These are phyloP conservation scores for Epinephelus coioides DNA, from an alignment of 2,797 vertebrate species.

Conservation along the genomic window DNA sequence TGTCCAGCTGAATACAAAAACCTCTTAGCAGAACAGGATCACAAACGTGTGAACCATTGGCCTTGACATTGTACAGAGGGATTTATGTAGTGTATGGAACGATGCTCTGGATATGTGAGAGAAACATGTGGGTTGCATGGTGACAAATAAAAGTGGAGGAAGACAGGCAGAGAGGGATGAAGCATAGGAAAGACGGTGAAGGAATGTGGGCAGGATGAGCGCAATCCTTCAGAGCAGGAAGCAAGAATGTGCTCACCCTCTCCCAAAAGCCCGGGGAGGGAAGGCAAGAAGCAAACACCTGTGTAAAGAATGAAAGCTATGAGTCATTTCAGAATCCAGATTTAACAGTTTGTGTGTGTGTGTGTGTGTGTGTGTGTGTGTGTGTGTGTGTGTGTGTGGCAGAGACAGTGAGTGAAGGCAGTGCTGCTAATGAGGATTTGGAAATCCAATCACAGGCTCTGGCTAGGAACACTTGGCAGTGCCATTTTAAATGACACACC, in stretches of 20 bases:
- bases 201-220: conserved; percentile 72
- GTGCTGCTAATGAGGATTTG: conserved; percentile 70
- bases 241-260: conserved; percentile 59
- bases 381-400: conserved; percentile 47
- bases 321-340: conserved; percentile 67
- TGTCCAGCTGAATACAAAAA: conserved; percentile 6
- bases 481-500: conserved; percentile 67
- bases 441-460: conserved; percentile 61
- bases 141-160: conserved; percentile 77
- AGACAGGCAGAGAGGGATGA: conserved; percentile 66
- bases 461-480: conserved; percentile 58
- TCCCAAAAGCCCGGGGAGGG: conserved; percentile 61
- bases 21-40: conserved; percentile 34
- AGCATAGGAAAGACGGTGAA: conserved; percentile 58
- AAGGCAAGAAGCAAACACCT: conserved; percentile 70
- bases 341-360: conserved; percentile 49
- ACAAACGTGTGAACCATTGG: conserved; percentile 39
- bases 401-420: conserved; percentile 62
- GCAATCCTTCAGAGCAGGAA: conserved; percentile 64
- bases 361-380: conserved; percentile 31
- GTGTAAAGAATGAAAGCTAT: conserved; percentile 67
- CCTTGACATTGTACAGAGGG: conserved; percentile 36
- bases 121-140: conserved; percentile 68
- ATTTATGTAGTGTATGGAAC: conserved; percentile 46
- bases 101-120: conserved; percentile 53